These are phyloP conservation scores for Nylanderia fulva DNA, from an alignment of 1,140 invertebrate genomes.

Conservation along the genomic window DNA sequence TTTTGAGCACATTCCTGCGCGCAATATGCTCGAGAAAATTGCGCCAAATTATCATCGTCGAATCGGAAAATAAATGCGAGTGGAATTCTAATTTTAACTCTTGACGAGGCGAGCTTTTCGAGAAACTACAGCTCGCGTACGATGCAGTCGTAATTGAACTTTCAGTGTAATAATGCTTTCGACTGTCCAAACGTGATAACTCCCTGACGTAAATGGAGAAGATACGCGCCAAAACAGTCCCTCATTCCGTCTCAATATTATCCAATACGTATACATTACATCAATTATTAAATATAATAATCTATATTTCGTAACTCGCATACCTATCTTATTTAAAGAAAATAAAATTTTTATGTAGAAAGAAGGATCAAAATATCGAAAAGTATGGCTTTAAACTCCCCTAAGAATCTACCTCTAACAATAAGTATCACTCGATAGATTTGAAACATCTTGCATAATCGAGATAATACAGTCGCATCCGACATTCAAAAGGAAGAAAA, in stretches of 20 bases:
- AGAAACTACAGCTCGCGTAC: neutral
- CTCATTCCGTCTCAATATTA: neutral
- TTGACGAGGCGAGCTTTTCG: slow-evolving; percentile 2
- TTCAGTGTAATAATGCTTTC: neutral
- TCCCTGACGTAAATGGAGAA: neutral
- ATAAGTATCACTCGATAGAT: neutral
- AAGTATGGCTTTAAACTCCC: neutral
- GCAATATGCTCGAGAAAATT: slow-evolving; percentile 8
- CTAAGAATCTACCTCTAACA: neutral
- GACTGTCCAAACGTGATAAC: neutral
- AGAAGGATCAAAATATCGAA: neutral
- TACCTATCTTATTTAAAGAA: neutral
- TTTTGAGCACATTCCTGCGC: slow-evolving; percentile 3
- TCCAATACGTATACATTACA: neutral
- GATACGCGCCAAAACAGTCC: neutral
- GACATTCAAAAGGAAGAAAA: neutral
- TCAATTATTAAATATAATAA: neutral
- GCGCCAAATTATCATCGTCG: neutral
- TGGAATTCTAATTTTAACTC: slow-evolving; percentile 32
- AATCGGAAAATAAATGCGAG: slow-evolving; percentile 31
- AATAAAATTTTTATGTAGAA: neutral
- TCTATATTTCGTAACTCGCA: neutral
- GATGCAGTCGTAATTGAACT: neutral
- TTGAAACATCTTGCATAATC: neutral
- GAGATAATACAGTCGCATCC: neutral